Evolutionary conservation across 1,140 invertebrate genomes (phyloP).

Genomic region (Eriosoma lanigerum): DNA sequence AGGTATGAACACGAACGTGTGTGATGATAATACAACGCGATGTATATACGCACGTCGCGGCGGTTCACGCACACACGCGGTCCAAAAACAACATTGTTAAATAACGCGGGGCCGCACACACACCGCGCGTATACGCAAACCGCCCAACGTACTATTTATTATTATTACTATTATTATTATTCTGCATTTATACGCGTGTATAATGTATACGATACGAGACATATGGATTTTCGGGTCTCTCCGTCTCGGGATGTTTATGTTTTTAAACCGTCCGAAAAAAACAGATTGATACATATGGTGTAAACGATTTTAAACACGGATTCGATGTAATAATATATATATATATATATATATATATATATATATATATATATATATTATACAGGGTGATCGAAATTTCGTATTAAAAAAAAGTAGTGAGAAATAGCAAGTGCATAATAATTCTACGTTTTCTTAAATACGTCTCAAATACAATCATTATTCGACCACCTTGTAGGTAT

Average conservation of each 20-base stretch:
- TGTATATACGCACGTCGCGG: background rate
- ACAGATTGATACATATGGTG: conserved; percentile 48
- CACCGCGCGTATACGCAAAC: too few relatives aligned
- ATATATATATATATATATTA: background rate
- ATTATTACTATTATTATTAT: background rate
- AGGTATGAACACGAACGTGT: too few relatives aligned
- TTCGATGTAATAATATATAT: too few relatives aligned
- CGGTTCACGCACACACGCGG: background rate
- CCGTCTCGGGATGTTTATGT: conserved; percentile 42
- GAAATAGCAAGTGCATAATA: too few relatives aligned
- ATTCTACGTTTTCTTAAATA: too few relatives aligned
- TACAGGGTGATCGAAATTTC: background rate
- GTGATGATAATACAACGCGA: too few relatives aligned
- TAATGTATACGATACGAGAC: background rate
- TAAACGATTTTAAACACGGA: conserved; percentile 47
- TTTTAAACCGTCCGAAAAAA: conserved; percentile 32
- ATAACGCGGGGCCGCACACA: conserved; percentile 30
- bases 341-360: too few relatives aligned
- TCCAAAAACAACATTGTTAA: conserved; percentile 52
- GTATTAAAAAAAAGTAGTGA: too few relatives aligned
- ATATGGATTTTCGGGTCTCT: conserved; percentile 12
- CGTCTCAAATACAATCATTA: too few relatives aligned
- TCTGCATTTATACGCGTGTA: too few relatives aligned
- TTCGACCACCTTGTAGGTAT: too few relatives aligned
- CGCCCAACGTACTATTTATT: background rate